These are phyloP conservation scores for Drosophila lini DNA, from an alignment of 1,140 invertebrate species.

Conservation along the genomic window DNA sequence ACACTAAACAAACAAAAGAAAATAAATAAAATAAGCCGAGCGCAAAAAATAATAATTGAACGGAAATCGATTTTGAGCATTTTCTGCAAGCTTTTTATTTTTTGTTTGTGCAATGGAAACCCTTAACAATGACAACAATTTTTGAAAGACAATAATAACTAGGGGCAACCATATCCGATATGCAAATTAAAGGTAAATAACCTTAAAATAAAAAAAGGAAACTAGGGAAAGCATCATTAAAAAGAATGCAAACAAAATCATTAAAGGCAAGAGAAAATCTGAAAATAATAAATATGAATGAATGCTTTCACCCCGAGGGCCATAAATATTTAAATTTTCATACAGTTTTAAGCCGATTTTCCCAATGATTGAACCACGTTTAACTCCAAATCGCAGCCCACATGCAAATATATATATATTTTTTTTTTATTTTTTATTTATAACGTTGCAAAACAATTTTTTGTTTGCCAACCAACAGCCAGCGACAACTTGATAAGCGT, in stretches of 20 bases:
- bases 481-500: slow-evolving; percentile 68
- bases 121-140: slow-evolving; percentile 10
- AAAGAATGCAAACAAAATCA: slow-evolving; percentile 4
- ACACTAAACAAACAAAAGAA: slow-evolving; percentile 6
- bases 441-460: slow-evolving; percentile 45
- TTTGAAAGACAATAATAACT: slow-evolving; percentile 10
- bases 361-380: slow-evolving; percentile 51
- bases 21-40: slow-evolving; percentile 10
- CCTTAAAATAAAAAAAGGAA: neutral
- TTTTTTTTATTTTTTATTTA: slow-evolving; percentile 14
- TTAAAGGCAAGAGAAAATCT: neutral
- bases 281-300: slow-evolving; percentile 8
- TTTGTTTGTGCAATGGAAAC: slow-evolving; percentile 15
- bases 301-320: neutral
- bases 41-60: slow-evolving; percentile 28
- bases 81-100: slow-evolving; percentile 36
- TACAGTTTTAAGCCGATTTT: slow-evolving; percentile 43
- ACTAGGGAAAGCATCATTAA: too few species aligned
- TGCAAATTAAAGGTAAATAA: neutral
- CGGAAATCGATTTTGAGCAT: slow-evolving; percentile 39
- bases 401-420: slow-evolving; percentile 49
- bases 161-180: neutral
- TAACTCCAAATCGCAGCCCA: slow-evolving; percentile 47
- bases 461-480: slow-evolving; percentile 35
- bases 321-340: slow-evolving; percentile 24